These are phyloP conservation scores for Macrocentrus cingulum DNA, from an alignment of 1,140 invertebrate genomes.

Conservation along the genomic window DNA sequence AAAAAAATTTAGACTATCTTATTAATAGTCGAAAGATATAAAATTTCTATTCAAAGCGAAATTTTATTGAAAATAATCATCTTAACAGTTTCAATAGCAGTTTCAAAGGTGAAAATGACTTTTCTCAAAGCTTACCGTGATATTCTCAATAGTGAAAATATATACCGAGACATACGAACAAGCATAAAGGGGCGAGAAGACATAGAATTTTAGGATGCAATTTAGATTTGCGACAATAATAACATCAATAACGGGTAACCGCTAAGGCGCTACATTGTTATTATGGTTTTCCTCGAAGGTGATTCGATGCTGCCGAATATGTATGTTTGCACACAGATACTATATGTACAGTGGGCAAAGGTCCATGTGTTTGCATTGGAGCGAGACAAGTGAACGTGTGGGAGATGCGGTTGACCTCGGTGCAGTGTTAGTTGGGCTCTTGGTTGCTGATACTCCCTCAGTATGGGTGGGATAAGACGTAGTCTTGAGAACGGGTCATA, in stretches of 20 bases:
- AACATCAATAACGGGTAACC: slow-evolving; percentile 32
- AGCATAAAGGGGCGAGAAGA: slow-evolving; percentile 1
- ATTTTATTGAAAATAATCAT: too few species aligned
- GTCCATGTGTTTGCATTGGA: slow-evolving; percentile 22
- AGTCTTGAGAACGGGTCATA: slow-evolving; percentile 6
- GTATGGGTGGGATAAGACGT: slow-evolving; percentile 8
- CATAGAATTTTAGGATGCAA: too few species aligned
- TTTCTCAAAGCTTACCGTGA: too few species aligned
- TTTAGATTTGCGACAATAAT: slow-evolving; percentile 31
- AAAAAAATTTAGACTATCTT: too few species aligned
- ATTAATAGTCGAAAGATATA: too few species aligned
- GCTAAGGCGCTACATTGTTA: slow-evolving; percentile 25
- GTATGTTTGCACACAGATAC: neutral
- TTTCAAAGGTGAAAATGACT: too few species aligned
- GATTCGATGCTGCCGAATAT: neutral
- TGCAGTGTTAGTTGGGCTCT: slow-evolving; percentile 9
- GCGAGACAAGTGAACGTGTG: slow-evolving; percentile 20
- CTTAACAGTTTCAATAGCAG: too few species aligned
- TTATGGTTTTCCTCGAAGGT: slow-evolving; percentile 14
- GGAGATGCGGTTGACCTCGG: slow-evolving; percentile 27
- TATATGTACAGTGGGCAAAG: too few species aligned
- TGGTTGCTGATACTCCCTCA: neutral
- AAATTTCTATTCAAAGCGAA: too few species aligned
- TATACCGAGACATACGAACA: slow-evolving; percentile 1
- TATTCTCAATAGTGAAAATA: too few species aligned